Conservation (phyloP, 2,113 vertebrate genomes). For the Columbina picui region DNA sequence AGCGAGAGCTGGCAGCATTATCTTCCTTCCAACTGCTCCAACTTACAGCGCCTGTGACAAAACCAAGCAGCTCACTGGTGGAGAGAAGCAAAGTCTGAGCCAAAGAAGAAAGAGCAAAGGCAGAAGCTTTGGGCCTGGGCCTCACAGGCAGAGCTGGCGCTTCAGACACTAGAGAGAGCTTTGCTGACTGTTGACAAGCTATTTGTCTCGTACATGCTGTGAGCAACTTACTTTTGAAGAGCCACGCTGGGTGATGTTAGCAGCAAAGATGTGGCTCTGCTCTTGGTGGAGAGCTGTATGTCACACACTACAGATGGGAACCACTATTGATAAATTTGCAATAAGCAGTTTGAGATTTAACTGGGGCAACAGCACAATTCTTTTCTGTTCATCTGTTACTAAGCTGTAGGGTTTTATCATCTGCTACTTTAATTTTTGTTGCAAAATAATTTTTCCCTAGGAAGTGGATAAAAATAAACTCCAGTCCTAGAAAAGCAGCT, state of each 20-base stretch:
- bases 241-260: neutral
- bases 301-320: neutral
- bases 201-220: neutral
- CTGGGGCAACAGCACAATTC: neutral
- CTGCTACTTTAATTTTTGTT: slow-evolving; percentile 2
- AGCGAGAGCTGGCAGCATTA: neutral
- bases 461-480: slow-evolving; percentile 5
- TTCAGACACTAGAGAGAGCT: neutral
- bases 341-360: slow-evolving; percentile 14
- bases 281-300: neutral
- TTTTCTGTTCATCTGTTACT: neutral
- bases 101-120: neutral
- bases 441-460: neutral
- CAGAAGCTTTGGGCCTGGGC: neutral
- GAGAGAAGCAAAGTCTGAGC: neutral
- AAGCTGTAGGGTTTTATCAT: slow-evolving; percentile 20
- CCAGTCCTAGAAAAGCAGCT: neutral
- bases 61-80: neutral
- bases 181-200: neutral
- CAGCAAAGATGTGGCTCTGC: neutral
- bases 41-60: neutral
- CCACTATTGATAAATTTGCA: neutral
- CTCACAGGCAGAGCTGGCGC: accelerated
- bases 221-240: neutral
- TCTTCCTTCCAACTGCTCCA: neutral